phyloP scores from a whole-genome alignment of 2,888 invertebrate genomes.

The Hemaris fuciformis region DNA sequence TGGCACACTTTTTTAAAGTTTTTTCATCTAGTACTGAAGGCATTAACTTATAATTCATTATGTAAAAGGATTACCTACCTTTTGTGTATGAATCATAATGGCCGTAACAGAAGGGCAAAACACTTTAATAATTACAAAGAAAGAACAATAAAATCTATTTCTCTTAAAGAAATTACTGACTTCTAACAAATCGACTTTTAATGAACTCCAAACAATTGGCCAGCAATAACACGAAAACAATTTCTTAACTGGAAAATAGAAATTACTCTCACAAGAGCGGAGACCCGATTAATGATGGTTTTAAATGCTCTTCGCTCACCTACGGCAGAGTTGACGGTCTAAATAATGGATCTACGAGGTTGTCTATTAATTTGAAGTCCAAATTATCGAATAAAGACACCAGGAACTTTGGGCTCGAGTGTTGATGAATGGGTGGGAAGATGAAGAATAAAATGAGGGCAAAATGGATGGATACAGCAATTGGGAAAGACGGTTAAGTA shows the following conservation, averaged over 20 bases:
- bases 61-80: no score
- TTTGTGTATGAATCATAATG: no score
- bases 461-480: no score
- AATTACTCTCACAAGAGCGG: slow-evolving; percentile 38
- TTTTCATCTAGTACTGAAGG: no score
- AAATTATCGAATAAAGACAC: no score
- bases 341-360: background rate
- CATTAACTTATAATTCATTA: no score
- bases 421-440: no score
- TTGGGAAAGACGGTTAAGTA: no score
- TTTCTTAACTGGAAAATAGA: slow-evolving; percentile 45
- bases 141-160: background rate
- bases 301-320: slow-evolving; percentile 33
- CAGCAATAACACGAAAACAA: slow-evolving; percentile 29
- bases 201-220: background rate
- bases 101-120: background rate
- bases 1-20: no score
- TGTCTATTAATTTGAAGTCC: background rate
- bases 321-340: background rate
- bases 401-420: no score
- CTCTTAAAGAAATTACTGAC: background rate
- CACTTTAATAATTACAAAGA: background rate
- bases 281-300: slow-evolving; percentile 43
- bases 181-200: background rate
- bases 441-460: no score